Percentiles rank a stretch among this genome's conserved stretches.
Conservation (phyloP, 2,888 invertebrate genomes). For the Amphimallon solstitiale region DNA sequence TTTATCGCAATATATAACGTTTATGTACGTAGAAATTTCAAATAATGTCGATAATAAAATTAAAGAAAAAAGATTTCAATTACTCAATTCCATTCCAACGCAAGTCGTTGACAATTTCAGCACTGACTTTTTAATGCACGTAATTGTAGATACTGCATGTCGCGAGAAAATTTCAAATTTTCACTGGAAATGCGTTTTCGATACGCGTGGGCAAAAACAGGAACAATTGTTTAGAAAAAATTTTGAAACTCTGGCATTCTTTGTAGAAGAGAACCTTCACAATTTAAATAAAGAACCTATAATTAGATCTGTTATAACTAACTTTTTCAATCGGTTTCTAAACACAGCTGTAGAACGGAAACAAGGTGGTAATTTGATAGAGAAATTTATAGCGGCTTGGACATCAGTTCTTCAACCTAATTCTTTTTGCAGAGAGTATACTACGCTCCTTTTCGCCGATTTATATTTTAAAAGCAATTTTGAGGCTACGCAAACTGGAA, state of each 20-base stretch:
- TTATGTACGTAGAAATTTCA: neutral
- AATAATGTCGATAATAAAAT: neutral
- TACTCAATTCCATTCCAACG: constrained; percentile 5
- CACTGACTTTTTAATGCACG: neutral
- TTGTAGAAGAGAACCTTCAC: neutral
- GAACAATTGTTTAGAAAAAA: neutral
- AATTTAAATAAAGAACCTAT: neutral
- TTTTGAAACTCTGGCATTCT: neutral
- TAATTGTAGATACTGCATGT: neutral
- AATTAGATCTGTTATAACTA: neutral
- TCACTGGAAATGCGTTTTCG: constrained; percentile 5
- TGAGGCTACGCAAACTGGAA: neutral
- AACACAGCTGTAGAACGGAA: neutral
- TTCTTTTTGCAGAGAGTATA: neutral
- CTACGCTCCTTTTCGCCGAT: neutral
- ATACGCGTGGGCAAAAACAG: neutral
- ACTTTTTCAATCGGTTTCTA: neutral
- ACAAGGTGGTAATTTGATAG: neutral
- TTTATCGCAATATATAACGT: constrained; percentile 1
- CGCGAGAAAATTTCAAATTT: neutral
- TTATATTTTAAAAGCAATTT: neutral
- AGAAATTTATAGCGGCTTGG: neutral
- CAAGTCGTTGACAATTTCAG: neutral
- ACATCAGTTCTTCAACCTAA: neutral
- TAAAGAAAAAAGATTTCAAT: neutral